Conservation (phyloP, 2,113 vertebrate genomes). For the Calcarius ornatus region DNA sequence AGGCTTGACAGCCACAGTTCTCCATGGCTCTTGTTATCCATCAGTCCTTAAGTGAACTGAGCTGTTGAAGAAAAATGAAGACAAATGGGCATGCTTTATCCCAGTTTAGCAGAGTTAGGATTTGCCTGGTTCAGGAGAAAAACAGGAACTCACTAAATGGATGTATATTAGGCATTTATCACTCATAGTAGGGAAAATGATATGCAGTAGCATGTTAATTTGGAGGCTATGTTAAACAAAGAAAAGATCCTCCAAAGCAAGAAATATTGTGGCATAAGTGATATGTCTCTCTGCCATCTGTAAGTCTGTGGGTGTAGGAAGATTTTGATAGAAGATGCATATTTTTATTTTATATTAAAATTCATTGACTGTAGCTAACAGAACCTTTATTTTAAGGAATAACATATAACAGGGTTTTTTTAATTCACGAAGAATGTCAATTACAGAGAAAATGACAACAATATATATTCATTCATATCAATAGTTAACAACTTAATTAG, state of each 20-base stretch:
- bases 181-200: background rate
- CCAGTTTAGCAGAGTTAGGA: background rate
- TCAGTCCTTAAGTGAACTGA: background rate
- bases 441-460: background rate
- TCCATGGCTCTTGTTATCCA: background rate
- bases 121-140: background rate
- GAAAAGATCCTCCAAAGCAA: background rate
- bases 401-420: background rate
- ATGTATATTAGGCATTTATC: background rate
- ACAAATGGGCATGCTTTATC: background rate
- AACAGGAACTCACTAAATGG: background rate
- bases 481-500: background rate
- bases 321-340: background rate
- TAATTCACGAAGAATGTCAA: background rate
- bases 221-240: background rate
- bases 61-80: background rate
- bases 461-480: background rate
- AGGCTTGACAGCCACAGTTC: background rate
- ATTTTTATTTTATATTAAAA: background rate
- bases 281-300: background rate
- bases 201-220: background rate
- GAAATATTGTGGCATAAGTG: background rate
- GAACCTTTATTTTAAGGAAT: background rate
- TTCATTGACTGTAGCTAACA: background rate
- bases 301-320: background rate